Base-by-base conservation (phyloP, 2,888 invertebrate genomes). In the Drosophila neotestacea region DNA sequence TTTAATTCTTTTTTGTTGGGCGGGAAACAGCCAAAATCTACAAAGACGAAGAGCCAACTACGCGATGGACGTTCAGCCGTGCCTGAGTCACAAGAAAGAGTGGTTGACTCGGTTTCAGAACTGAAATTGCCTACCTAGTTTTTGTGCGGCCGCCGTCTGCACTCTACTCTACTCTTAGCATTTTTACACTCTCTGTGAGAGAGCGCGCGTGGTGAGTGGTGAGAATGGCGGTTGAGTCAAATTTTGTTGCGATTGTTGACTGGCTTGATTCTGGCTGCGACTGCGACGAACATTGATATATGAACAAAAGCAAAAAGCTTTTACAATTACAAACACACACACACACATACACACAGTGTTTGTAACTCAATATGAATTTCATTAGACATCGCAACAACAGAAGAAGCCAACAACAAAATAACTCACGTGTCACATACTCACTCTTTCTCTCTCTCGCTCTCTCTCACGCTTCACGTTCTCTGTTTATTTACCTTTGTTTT, bases 1-100 rank as follows among this genome's bases (percentile, higher is more conserved):
- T 30, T 61, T 58, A 38, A 56, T 66, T 64, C 52, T 58, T 69
- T 69, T 64, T 73, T 76, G 55, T 66, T 71, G 81, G 79, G 81
- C 89, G 85, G 85, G 85, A 84, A 84, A 84, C 84, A 89, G 85
- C 54, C 80, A 87, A 88, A 85, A 70, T 77, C 77, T 73, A 87
- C 88, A 82, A 74, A 82, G 67, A 78, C 84, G 84, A 84, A 84
- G 84, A 81, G 81, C 81, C 78, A 76, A 84, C 79, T 63, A 71
- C 78, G 78, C 81, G 84, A 41, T 66, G 70, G 69, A 83, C 84
- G 76, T 76, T 56, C 71, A 54, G 58, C 60, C 78, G 63, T 66
- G 63, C 68, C 80, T 51, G 64, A 65, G 71, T 70, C 80, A 70
- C 66, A 69, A 72, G 55, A 54, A 54, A 68, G 66, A 76, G 64